Conservation (phyloP, 2,113 vertebrate genomes). For the Pagrus major region DNA sequence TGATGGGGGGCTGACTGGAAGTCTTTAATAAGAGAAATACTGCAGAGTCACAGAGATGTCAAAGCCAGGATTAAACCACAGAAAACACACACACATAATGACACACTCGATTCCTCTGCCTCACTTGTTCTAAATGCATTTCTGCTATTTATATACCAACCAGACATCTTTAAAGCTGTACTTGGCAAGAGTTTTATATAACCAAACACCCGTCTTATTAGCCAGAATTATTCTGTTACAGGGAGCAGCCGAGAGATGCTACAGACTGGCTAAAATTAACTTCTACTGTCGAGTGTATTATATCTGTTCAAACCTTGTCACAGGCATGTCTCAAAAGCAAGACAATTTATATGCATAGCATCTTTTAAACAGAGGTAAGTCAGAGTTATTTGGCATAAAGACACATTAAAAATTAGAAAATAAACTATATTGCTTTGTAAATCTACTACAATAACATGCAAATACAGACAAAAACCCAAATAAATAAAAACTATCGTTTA, state of each 20-base stretch:
- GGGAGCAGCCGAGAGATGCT: conserved; percentile 5
- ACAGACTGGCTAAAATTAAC: conserved; percentile 34
- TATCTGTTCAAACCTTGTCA: conserved; percentile 5
- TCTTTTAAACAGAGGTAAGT: background rate
- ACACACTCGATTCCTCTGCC: conserved; percentile 2
- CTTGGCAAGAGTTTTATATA: conserved; percentile 28
- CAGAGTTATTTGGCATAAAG: background rate
- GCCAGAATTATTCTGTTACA: conserved; percentile 32
- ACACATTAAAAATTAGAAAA: background rate
- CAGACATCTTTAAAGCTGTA: conserved; percentile 36
- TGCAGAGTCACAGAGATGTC: conserved; percentile 20
- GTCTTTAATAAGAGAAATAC: conserved; percentile 5
- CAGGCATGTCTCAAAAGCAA: background rate
- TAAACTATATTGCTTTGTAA: too few species aligned
- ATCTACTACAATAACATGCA: too few species aligned
- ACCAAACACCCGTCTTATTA: conserved; percentile 34
- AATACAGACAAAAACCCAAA: too few species aligned
- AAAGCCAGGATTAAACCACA: conserved; percentile 34
- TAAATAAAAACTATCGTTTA: background rate
- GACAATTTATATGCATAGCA: background rate
- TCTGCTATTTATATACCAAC: conserved; percentile 48
- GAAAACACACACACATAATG: background rate
- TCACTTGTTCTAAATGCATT: conserved; percentile 36
- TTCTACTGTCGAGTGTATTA: background rate
- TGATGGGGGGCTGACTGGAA: conserved; percentile 22